Percentiles rank a stretch among this genome's conserved stretches.
phyloP scores from a whole-genome alignment of 1,140 invertebrate species.

The Ceratosolen fusciceps region DNA sequence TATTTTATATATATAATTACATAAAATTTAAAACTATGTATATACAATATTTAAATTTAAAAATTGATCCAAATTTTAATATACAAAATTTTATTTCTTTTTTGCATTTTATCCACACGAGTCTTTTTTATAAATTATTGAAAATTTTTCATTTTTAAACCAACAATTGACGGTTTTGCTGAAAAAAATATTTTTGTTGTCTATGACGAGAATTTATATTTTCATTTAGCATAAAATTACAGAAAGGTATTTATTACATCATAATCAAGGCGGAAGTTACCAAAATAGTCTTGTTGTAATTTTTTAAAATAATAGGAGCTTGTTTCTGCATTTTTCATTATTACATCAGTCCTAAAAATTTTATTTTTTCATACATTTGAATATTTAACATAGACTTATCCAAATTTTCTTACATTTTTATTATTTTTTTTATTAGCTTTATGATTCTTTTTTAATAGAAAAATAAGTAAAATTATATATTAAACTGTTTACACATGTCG shows the following conservation, averaged over 20 bases:
- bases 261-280: neutral
- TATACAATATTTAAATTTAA: no score
- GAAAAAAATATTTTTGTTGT: neutral
- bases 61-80: neutral
- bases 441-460: no score
- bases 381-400: no score
- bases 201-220: neutral
- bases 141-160: neutral
- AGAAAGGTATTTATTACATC: conserved; percentile 6
- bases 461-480: no score
- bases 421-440: no score
- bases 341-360: neutral
- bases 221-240: neutral
- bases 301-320: neutral
- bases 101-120: neutral
- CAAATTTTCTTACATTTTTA: no score
- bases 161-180: neutral
- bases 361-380: neutral
- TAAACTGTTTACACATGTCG: no score
- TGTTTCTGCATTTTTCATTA: neutral
- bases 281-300: neutral
- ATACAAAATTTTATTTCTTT: neutral
- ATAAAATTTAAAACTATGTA: no score
- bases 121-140: neutral
- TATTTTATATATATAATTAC: no score